Percentiles rank a stretch among this genome's conserved stretches.
Conservation (phyloP, 2,888 invertebrate species). For the Gymnoscelis rufifasciata region DNA sequence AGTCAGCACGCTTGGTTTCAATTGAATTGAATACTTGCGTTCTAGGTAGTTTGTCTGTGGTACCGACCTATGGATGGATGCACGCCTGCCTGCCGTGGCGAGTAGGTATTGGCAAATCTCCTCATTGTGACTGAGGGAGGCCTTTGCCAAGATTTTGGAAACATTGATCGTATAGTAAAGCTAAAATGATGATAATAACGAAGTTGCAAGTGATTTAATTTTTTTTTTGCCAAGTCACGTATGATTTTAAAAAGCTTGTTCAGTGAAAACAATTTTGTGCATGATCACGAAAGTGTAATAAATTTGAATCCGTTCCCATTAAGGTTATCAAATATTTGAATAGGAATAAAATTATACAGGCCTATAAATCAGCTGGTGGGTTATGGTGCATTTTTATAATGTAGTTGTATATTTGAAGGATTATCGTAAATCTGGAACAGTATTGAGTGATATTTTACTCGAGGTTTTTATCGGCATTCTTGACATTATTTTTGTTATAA, state of each 20-base stretch:
- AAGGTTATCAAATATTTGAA: conserved; percentile 27
- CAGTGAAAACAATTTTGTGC: conserved; percentile 3
- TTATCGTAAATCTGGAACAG: conserved; percentile 58
- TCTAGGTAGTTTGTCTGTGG: too few species aligned
- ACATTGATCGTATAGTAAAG: too few species aligned
- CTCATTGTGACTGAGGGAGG: too few species aligned
- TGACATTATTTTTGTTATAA: conserved; percentile 52
- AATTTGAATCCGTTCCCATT: conserved; percentile 12
- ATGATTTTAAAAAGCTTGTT: conserved; percentile 1
- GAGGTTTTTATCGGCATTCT: conserved; percentile 51
- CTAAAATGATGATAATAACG: too few species aligned
- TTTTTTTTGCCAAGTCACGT: conserved; percentile 1
- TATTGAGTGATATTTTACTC: conserved; percentile 44
- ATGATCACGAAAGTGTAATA: conserved; percentile 1
- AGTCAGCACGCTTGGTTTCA: too few species aligned
- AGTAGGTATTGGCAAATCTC: too few species aligned
- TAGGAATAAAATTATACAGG: conserved; percentile 11
- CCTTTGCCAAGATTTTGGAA: too few species aligned
- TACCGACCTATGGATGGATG: too few species aligned
- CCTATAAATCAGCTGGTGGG: conserved; percentile 48
- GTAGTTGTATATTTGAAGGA: conserved; percentile 45
- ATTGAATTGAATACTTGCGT: too few species aligned
- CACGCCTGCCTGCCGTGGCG: too few species aligned
- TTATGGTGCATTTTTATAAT: conserved; percentile 57
- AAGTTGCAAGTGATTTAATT: too few species aligned